Base-by-base conservation (phyloP, 2,888 invertebrate genomes). In the Morpho achilles region DNA sequence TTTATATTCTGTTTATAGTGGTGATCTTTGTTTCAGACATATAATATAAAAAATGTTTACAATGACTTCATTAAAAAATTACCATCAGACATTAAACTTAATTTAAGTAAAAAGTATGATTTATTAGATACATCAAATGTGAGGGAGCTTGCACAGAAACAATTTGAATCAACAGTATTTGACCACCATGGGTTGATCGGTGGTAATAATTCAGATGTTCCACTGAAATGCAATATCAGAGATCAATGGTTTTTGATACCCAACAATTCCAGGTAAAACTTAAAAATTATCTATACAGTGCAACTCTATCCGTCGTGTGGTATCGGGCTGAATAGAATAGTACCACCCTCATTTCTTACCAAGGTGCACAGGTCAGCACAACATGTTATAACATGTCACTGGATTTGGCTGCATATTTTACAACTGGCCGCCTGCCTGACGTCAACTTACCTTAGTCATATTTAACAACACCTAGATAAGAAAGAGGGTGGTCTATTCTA, bases 181-280 rank as follows among this genome's bases (percentile, higher is more conserved):
- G 69, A 80, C 16, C 70, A 79, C 40, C 53, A 7, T 2, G 80
- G 79, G 1, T 54, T 81, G 1, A 77, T 71, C 48, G 96, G 95
- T 41, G 92, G 91, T 7, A 95, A 95, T 72, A 80, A 82, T 53
- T 87, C 85, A 7, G 77, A 90, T 6, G 67, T 71, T 44, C 79
- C 93, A 53, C 76, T 94, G 23, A 80, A 91, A 69, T 91, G 91
- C 66, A 73, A 71, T 59, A 73, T 93, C 7, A 77, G 87, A 44
- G 71, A 80, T 23, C 79, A 90, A 10, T 72, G 77, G 56, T 95
- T 92, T 80, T 75, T 96, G 22, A 92, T 96, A 70, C 97, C 96
- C 23, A 78, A 90, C 58, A 87, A 92, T 49, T 93, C 93, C 64
- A 87, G 82, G 80, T 96, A 95, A 10, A 45, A 9, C 16, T 45